Evolutionary conservation across 2,113 vertebrate genomes (phyloP).

Genomic region (Bubo scandiacus): DNA sequence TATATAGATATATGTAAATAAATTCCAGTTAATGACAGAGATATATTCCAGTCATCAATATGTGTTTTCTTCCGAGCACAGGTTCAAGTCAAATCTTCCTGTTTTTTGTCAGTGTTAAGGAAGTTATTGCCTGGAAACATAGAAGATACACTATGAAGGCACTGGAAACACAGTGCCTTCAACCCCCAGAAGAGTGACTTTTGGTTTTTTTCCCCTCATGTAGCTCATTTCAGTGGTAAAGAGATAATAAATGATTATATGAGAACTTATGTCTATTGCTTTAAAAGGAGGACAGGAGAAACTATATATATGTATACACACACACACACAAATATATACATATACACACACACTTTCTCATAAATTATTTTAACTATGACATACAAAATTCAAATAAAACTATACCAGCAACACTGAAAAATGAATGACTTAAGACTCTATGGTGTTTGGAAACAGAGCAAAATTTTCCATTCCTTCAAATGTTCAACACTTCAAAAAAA

Average conservation of each 20-base stretch:
- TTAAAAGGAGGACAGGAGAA: not conserved
- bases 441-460: not conserved
- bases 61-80: not conserved
- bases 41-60: not conserved
- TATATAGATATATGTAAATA: not conserved
- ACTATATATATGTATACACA: not conserved
- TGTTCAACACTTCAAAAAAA: not conserved
- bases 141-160: not conserved
- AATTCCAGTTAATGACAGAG: not conserved
- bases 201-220: not conserved
- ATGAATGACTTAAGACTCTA: not conserved
- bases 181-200: fast-evolving
- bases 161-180: not conserved
- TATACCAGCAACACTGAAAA: not conserved
- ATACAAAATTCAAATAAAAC: not conserved
- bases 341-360: not conserved
- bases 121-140: not conserved
- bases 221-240: not conserved
- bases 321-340: not conserved
- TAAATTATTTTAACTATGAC: not conserved
- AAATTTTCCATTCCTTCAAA: not conserved
- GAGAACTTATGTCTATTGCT: not conserved
- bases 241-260: not conserved
- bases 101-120: not conserved
- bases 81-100: not conserved